A percentile compares a stretch with the other conserved stretches of the same genome.
These are phyloP conservation scores for Bovichtus diacanthus DNA, from an alignment of 2,797 vertebrate species.

Conservation along the genomic window DNA sequence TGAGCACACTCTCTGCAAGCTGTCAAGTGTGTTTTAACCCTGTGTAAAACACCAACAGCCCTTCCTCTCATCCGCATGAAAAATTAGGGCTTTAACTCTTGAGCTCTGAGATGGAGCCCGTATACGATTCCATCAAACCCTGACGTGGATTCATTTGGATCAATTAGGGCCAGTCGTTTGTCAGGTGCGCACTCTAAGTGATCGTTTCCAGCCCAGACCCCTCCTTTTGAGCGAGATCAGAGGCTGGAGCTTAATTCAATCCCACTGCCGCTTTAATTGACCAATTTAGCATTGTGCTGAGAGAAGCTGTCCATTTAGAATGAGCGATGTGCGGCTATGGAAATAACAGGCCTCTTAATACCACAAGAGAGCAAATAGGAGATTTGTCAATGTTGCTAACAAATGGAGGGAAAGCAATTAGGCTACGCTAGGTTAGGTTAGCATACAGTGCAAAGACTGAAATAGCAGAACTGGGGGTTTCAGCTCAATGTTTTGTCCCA, in stretches of 20 bases:
- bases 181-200: conserved; percentile 79
- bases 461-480: conserved; percentile 30
- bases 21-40: conserved; percentile 67
- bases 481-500: conserved; percentile 28
- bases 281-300: conserved; percentile 86
- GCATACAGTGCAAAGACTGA: conserved; percentile 45
- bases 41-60: conserved; percentile 51
- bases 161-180: conserved; percentile 82
- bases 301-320: conserved; percentile 84
- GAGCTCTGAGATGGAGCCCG: conserved; percentile 63
- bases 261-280: conserved; percentile 84
- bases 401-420: conserved; percentile 75
- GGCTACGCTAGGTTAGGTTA: conserved; percentile 58
- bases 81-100: conserved; percentile 69
- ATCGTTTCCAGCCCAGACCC: conserved; percentile 79
- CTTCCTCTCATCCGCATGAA: conserved; percentile 48
- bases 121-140: conserved; percentile 76
- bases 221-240: conserved; percentile 75
- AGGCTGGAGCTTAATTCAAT: conserved; percentile 84
- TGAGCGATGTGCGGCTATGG: conserved; percentile 81
- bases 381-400: conserved; percentile 78
- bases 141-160: conserved; percentile 83
- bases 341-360: conserved; percentile 84
- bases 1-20: conserved; percentile 34
- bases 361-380: conserved; percentile 74